These are phyloP conservation scores for Synergus umbraculus DNA, from an alignment of 2,888 invertebrate species.

Conservation along the genomic window DNA sequence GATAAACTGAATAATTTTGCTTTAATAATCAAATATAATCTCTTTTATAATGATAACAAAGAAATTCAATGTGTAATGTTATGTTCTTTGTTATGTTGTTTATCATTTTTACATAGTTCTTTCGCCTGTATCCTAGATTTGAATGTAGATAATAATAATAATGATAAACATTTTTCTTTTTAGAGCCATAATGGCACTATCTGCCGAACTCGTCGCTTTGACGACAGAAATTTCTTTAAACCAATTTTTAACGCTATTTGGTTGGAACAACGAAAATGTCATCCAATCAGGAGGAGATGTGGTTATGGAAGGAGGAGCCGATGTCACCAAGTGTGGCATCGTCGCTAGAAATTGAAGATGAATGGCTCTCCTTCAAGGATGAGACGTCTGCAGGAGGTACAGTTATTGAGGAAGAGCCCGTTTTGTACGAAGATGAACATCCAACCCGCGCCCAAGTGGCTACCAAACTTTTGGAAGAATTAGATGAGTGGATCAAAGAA, in stretches of 20 bases:
- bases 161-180: slow-evolving; percentile 69
- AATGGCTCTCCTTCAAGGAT: slow-evolving; percentile 71
- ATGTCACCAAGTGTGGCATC: slow-evolving; percentile 78
- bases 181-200: slow-evolving; percentile 92
- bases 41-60: background rate
- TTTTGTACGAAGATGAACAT: slow-evolving; percentile 70
- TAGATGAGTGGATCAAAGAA: slow-evolving; percentile 76
- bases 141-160: too few species aligned
- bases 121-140: background rate
- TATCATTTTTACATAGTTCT: too few species aligned
- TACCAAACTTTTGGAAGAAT: slow-evolving; percentile 83
- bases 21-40: too few species aligned
- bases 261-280: slow-evolving; percentile 67
- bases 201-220: slow-evolving; percentile 82
- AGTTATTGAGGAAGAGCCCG: slow-evolving; percentile 59
- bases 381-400: slow-evolving; percentile 64
- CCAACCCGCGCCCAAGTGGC: slow-evolving; percentile 80
- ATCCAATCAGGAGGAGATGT: slow-evolving; percentile 66
- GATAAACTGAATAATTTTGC: background rate
- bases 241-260: slow-evolving; percentile 63
- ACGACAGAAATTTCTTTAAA: slow-evolving; percentile 79
- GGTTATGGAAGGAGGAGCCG: slow-evolving; percentile 80
- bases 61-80: background rate
- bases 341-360: slow-evolving; percentile 71
- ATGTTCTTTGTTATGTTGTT: too few species aligned